Evolutionary conservation across 2,888 invertebrate species (phyloP).

Genomic region (Eupithecia centaureata): DNA sequence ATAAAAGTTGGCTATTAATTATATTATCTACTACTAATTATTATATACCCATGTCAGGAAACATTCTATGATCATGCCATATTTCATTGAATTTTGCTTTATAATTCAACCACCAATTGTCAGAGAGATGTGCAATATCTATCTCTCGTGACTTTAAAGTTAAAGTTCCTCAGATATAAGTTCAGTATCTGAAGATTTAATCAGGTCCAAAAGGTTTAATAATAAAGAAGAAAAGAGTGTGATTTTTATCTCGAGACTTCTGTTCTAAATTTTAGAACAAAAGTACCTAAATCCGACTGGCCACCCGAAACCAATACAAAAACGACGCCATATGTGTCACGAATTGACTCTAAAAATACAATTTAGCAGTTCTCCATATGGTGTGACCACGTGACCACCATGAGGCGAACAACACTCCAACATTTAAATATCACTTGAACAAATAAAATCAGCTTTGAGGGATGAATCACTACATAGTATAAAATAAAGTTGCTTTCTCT

Average conservation of each 20-base stretch:
- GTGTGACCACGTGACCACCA: conserved; percentile 46
- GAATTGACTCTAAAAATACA: conserved; percentile 46
- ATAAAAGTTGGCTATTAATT: neutral
- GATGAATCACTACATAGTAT: no score
- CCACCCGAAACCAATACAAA: conserved; percentile 10
- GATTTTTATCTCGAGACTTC: neutral
- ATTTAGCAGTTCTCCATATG: conserved; percentile 54
- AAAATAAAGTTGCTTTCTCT: no score
- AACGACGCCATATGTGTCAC: conserved; percentile 54
- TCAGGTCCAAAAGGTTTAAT: neutral
- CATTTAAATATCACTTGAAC: conserved; percentile 51
- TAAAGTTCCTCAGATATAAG: no score
- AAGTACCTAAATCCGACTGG: neutral
- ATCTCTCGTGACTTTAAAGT: no score
- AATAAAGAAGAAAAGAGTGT: neutral
- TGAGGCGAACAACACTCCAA: conserved; percentile 14
- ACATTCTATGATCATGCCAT: neutral
- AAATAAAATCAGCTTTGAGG: neutral
- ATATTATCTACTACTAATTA: no score
- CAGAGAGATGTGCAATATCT: neutral
- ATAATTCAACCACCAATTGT: no score
- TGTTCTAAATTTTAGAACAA: neutral
- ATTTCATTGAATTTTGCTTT: neutral
- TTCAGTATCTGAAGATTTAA: neutral
- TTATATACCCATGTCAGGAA: neutral